phyloP scores from a whole-genome alignment of 2,113 vertebrate genomes.

The Corydoras maculifer region DNA sequence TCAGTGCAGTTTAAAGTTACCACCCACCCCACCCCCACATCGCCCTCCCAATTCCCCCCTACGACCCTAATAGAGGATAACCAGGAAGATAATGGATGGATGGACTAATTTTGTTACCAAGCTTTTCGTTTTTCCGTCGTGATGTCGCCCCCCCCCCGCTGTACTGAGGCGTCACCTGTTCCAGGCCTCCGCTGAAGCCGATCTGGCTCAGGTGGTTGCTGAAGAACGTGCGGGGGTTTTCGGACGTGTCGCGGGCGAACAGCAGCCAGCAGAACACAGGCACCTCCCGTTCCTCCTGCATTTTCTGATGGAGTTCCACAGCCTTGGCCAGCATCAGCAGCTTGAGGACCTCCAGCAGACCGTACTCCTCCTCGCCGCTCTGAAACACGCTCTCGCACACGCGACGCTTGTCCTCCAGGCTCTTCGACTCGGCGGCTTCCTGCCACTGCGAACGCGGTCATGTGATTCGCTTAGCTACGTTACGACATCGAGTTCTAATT shows the following conservation, averaged over 20 bases:
- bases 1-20: too few relatives aligned
- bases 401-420: slow-evolving; percentile 60
- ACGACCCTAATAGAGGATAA: too few relatives aligned
- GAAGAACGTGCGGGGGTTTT: slow-evolving; percentile 79
- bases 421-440: slow-evolving; percentile 45
- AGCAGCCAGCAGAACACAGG: slow-evolving; percentile 93
- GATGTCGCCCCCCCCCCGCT: too few relatives aligned
- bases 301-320: slow-evolving; percentile 72
- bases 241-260: slow-evolving; percentile 89
- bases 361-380: slow-evolving; percentile 81
- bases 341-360: slow-evolving; percentile 88
- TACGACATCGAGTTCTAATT: too few relatives aligned
- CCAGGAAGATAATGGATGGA: too few relatives aligned
- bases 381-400: slow-evolving; percentile 80
- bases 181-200: slow-evolving; percentile 85
- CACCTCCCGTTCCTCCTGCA: slow-evolving; percentile 74
- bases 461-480: too few relatives aligned
- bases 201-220: slow-evolving; percentile 88
- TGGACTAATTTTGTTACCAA: too few relatives aligned
- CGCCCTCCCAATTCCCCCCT: too few relatives aligned
- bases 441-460: slow-evolving; percentile 52
- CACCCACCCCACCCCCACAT: too few relatives aligned
- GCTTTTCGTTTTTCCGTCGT: too few relatives aligned
- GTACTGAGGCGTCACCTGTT: slow-evolving; percentile 71
- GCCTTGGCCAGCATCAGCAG: slow-evolving; percentile 88